Conservation (phyloP, 37 sponge, comb jelly and placozoan species). For the Halisarca cf. caerulea region DNA sequence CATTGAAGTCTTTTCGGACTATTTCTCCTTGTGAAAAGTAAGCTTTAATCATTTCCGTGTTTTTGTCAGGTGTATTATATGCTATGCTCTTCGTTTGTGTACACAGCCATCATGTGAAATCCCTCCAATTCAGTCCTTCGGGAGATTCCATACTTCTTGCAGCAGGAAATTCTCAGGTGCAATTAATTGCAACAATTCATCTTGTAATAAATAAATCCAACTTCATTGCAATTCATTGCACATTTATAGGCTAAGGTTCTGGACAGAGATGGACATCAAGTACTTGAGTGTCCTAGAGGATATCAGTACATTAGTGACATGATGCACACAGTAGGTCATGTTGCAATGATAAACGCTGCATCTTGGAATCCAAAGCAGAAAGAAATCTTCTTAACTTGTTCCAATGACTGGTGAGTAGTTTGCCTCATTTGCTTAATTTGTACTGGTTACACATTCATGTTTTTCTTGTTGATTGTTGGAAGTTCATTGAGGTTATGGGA, state of each 20-base stretch:
- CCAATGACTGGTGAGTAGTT: slow-evolving; percentile 80
- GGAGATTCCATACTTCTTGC: slow-evolving; percentile 84
- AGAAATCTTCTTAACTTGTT: slow-evolving; percentile 82
- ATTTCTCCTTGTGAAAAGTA: slow-evolving; percentile 83
- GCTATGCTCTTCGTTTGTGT: neutral
- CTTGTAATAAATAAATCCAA: no score
- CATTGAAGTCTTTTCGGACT: slow-evolving; percentile 72
- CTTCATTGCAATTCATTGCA: no score
- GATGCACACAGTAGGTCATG: slow-evolving; percentile 93
- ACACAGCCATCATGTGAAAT: slow-evolving; percentile 76
- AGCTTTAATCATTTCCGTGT: no score
- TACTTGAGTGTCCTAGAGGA: slow-evolving; percentile 86
- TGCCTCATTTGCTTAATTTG: no score
- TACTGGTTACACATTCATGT: no score
- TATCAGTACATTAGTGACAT: slow-evolving; percentile 92
- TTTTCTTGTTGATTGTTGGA: neutral
- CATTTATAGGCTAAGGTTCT: slow-evolving; percentile 76
- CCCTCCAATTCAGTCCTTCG: slow-evolving; percentile 81
- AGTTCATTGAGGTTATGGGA: slow-evolving; percentile 89
- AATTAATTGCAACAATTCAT: no score
- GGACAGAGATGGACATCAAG: slow-evolving; percentile 83
- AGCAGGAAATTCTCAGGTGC: slow-evolving; percentile 84
- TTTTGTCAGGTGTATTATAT: neutral
- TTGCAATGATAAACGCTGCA: slow-evolving; percentile 81
- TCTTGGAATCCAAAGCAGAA: slow-evolving; percentile 87